Percentiles rank a stretch among this genome's conserved stretches.
Evolutionary conservation across 2,113 vertebrate genomes (phyloP).

Genomic region (Macrotus californicus): DNA sequence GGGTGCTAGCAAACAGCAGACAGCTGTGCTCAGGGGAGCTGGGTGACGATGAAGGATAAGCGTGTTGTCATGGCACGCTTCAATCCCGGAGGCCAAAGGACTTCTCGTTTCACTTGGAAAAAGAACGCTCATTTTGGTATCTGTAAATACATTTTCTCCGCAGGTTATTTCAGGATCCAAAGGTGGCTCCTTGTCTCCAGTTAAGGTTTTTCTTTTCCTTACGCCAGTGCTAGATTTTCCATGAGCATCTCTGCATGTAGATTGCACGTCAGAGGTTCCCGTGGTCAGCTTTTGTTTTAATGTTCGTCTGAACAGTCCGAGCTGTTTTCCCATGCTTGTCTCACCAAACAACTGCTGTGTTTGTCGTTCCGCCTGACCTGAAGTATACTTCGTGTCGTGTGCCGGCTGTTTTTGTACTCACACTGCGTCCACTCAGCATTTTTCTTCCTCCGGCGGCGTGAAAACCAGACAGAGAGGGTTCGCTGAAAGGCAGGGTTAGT

Average conservation of each 20-base stretch:
- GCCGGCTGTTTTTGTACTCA: not conserved
- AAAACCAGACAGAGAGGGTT: not conserved
- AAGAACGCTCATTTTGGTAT: not conserved
- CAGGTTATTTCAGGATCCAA: not conserved
- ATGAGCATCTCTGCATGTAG: not conserved
- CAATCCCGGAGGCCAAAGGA: not conserved
- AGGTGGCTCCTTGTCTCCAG: not conserved
- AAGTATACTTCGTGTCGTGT: not conserved
- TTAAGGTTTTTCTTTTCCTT: not conserved
- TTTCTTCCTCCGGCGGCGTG: not conserved
- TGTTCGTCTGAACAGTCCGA: constrained; percentile 25
- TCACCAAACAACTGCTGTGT: not conserved
- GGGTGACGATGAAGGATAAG: not conserved
- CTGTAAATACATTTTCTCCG: not conserved
- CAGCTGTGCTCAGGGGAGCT: not conserved
- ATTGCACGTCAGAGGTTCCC: not conserved
- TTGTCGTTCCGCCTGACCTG: constrained; percentile 29
- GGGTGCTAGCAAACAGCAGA: not conserved
- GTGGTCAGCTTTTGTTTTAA: constrained; percentile 36
- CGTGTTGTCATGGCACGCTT: not conserved
- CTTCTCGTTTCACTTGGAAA: not conserved
- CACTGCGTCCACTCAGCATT: not conserved
- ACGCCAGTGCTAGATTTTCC: not conserved
- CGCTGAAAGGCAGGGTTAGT: constrained; percentile 12
- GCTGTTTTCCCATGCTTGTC: not conserved